Conservation (phyloP, 2,888 invertebrate species). For the Plagiodera versicolora region DNA sequence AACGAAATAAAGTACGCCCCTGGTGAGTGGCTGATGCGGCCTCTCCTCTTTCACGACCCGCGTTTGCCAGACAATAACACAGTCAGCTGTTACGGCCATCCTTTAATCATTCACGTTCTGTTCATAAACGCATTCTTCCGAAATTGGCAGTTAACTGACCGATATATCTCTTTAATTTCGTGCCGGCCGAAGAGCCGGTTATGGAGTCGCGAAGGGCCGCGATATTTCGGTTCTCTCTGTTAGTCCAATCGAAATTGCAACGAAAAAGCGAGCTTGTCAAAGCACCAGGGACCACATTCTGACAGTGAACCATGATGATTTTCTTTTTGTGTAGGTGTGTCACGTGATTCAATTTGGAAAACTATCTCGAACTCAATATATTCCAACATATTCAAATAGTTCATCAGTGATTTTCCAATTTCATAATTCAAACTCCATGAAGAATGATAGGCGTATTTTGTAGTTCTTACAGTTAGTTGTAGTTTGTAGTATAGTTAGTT, state of each 20-base stretch:
- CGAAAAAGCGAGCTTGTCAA: neutral
- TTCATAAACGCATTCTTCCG: conserved; percentile 1
- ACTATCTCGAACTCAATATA: too few species aligned
- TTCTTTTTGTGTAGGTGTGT: too few species aligned
- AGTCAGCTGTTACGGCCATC: neutral
- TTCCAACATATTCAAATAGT: too few species aligned
- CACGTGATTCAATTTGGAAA: too few species aligned
- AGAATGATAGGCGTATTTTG: too few species aligned
- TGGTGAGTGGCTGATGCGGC: neutral
- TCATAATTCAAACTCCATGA: too few species aligned
- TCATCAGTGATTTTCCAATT: too few species aligned
- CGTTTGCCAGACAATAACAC: neutral
- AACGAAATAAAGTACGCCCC: neutral
- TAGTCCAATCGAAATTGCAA: neutral
- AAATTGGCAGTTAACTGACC: conserved; percentile 1
- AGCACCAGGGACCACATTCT: neutral
- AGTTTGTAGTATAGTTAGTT: too few species aligned
- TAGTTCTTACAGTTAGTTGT: too few species aligned
- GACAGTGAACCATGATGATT: too few species aligned
- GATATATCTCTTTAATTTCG: conserved; percentile 1
- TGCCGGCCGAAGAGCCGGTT: conserved; percentile 1
- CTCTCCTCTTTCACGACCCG: neutral
- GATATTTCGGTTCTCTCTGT: neutral
- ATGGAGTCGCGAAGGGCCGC: neutral
- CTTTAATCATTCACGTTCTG: neutral